Evolutionary conservation across 2,797 vertebrate species (phyloP), one percentile per base, ranked within the genome.

Genomic region (Antrozous pallidus): DNA sequence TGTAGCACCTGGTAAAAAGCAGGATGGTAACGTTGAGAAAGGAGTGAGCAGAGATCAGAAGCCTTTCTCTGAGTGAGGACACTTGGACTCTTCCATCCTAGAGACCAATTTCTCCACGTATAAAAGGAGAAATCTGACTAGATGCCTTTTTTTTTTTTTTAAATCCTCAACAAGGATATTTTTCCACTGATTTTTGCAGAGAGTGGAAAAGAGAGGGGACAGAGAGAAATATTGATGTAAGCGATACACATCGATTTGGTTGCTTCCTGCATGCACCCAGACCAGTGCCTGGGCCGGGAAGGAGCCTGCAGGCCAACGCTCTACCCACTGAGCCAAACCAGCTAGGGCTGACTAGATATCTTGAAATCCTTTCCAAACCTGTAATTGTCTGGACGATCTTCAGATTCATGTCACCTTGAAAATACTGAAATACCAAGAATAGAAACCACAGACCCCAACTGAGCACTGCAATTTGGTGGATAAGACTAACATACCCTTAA

Each of bases 1-100:
- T 99, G 98, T 99, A 99, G 98, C 99, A 99, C 98, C 99, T 99
- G 54, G 47, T 22, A 36, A 10, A 90, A 88, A 95, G 45, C 80
- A 84, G 92, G 54, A 93, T 1, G 7, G 47, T 49, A n/a, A 93
- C 38, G 13, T 77, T 90, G 80, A 90, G 36, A 56, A 47, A 80
- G 33, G 24, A 12, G 1, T 7, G 5, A 47, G 40, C 74, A 81
- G n/a, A 75, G 6, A n/a, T 40, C 49, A 85, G 67, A 81, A 42
- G 58, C 24, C n/a, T 47, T 81, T n/a, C 31, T 45, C 16, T 14
- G 33, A 88, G 12, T 26, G 3, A 95, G 22, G 56, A n/a, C 51
- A 65, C 22, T 13, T 67, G 28, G 40, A n/a, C 69, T 91, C 7
- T 77, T 69, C 20, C 58, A 40, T 70, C n/a, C 22, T 16, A 31